phyloP scores from a whole-genome alignment of 1,140 invertebrate genomes.

The silkworm (Bombyx mori) region DNA sequence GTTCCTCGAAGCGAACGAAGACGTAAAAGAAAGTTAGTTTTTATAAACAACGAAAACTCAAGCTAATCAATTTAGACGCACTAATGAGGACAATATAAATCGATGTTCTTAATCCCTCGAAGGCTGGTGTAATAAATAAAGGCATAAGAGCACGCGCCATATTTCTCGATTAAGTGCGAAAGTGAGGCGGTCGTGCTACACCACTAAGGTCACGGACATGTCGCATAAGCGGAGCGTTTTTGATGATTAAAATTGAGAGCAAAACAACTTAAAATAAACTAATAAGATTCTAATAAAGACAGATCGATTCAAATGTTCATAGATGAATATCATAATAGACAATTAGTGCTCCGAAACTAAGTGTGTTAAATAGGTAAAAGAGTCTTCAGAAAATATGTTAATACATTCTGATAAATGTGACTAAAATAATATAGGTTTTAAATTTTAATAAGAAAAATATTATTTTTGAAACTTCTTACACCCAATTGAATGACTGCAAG shows the following conservation, averaged over 20 bases:
- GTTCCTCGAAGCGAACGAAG: background rate
- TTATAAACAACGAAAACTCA: conserved; percentile 20
- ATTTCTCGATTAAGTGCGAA: conserved; percentile 69
- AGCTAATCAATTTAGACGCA: conserved; percentile 48
- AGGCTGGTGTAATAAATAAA: conserved; percentile 57
- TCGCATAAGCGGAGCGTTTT: conserved; percentile 4
- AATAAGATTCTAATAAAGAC: too few relatives aligned
- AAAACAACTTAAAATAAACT: too few relatives aligned
- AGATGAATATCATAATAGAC: too few relatives aligned
- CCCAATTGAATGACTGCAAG: too few relatives aligned
- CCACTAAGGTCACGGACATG: conserved; percentile 3
- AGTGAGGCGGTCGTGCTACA: conserved; percentile 34
- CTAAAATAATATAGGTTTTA: too few relatives aligned
- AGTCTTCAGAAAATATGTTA: too few relatives aligned
- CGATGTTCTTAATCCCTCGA: conserved; percentile 54
- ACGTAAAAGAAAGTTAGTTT: background rate
- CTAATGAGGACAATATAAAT: conserved; percentile 64
- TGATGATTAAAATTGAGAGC: background rate
- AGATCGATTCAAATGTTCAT: too few relatives aligned
- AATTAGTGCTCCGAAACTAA: too few relatives aligned
- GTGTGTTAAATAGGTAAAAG: too few relatives aligned
- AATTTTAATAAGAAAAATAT: too few relatives aligned
- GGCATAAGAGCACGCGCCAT: conserved; percentile 59
- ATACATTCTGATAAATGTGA: too few relatives aligned
- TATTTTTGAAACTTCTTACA: too few relatives aligned